Percentiles rank a stretch among this genome's conserved stretches.
phyloP scores from a whole-genome alignment of 2,888 invertebrate species.

The Conchocele bisecta region DNA sequence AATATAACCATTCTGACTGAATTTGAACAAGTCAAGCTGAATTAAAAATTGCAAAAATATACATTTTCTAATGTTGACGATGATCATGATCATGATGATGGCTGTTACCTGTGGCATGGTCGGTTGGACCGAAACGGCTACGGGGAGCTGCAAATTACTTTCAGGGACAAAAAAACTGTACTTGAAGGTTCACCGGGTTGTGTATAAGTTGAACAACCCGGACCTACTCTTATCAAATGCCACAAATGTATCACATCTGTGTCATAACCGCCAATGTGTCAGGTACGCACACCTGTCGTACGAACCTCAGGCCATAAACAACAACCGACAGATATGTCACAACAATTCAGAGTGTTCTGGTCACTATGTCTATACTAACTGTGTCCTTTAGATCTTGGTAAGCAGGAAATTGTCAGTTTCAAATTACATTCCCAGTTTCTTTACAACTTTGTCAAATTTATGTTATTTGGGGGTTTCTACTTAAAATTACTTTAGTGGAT shows the following conservation, averaged over 20 bases:
- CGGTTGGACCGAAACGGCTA: neutral
- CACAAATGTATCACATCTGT: neutral
- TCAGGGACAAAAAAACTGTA: neutral
- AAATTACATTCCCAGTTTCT: too few species aligned
- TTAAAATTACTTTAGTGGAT: neutral
- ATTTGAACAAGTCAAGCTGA: too few species aligned
- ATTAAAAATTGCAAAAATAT: too few species aligned
- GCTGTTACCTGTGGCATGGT: neutral
- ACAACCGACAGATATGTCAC: neutral
- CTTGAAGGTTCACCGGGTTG: neutral
- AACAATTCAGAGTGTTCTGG: neutral
- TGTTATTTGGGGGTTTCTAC: too few species aligned
- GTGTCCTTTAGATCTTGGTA: neutral
- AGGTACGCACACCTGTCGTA: neutral
- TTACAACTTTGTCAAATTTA: too few species aligned
- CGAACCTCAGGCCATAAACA: neutral
- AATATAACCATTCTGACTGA: too few species aligned
- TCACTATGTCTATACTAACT: neutral
- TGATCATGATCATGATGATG: too few species aligned
- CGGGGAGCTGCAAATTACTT: neutral
- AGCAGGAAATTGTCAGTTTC: neutral
- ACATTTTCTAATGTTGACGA: too few species aligned
- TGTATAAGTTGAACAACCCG: neutral
- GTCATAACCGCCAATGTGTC: neutral
- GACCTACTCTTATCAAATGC: neutral